A percentile compares a stretch with the other conserved stretches of the same genome.
phyloP scores from a whole-genome alignment of 2,797 vertebrate species.

The Furcifer pardalis region DNA sequence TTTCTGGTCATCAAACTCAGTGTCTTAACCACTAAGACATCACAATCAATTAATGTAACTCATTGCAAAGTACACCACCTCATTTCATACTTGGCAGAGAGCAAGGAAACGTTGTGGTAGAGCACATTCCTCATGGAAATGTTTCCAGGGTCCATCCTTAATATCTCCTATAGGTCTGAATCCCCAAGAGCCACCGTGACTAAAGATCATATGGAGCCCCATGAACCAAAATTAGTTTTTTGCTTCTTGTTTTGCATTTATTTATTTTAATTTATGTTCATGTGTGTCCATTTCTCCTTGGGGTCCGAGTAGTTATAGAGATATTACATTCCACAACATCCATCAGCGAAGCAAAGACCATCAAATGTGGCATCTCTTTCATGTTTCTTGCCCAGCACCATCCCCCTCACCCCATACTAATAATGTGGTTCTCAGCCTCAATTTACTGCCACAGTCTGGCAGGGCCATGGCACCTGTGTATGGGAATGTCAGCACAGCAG shows the following conservation, averaged over 20 bases:
- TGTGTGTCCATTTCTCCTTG: not conserved
- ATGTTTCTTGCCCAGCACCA: not conserved
- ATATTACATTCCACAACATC: not conserved
- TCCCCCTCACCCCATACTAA: not conserved
- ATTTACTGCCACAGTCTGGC: not conserved
- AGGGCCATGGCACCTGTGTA: not conserved
- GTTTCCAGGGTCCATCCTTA: not conserved
- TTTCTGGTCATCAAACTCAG: no score
- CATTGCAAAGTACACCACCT: no score
- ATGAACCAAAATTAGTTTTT: not conserved
- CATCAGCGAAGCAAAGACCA: not conserved
- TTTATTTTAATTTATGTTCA: no score
- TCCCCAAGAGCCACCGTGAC: not conserved
- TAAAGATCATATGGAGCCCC: not conserved
- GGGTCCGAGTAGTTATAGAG: not conserved
- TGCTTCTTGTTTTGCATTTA: no score
- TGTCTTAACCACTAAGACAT: no score
- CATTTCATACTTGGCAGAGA: no score
- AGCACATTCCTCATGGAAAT: not conserved
- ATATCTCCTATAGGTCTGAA: not conserved
- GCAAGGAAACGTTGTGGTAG: no score
- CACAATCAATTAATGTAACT: no score
- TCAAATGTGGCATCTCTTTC: slow-evolving; percentile 8
- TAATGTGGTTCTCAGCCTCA: not conserved
- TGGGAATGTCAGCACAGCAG: slow-evolving; percentile 4